Evolutionary conservation across 1,140 invertebrate species (phyloP), one percentile per base, ranked within the genome.

Genomic region (Spodoptera litura): DNA sequence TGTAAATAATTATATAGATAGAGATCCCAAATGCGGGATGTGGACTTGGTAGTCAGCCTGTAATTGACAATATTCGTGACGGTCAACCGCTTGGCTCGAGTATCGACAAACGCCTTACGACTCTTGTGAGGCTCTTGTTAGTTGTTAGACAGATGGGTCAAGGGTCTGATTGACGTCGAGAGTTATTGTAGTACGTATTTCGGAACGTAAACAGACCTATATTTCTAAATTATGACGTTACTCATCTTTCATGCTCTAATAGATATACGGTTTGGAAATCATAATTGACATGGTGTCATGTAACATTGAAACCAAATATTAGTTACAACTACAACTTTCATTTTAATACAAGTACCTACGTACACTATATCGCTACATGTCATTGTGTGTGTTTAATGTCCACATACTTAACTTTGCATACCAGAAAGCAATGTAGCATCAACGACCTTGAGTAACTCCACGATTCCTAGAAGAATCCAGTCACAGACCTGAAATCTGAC

Each of bases 401-500:
- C 20, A 20, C 20, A 20, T 20, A 20, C 20, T 20, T 20, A 20
- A 20, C 20, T 20, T 1, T 55, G 13, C 12, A n/a, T 55, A 49
- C 12, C n/a, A n/a, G 13, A 4, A 13, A 64, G 52, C 4, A 58
- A 56, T 31, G 13, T 12, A 35, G 13, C 68, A 5, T 35, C 68
- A 55, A 3, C 62, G 20, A 71, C 11, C 52, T 71, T 56, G 51
- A 5, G 35, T 71, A 56, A 44, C 13, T 72, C 51, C 35, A 31
- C 52, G 31, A 13, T 56, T 72, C 68, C 55, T 38, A 72, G 68
- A 72, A 72, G 12, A 38, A 31, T 71, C 68, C 31, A 56, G 68
- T 72, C 66, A 70, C 44, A 35, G 31, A 55, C 12, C 11, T 55
- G 68, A 31, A 56, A 71, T 71, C 38, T 51, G 52, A 56, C 6